Evolutionary conservation across 1,140 invertebrate genomes (phyloP).

Genomic region (Cotesia chilonis): DNA sequence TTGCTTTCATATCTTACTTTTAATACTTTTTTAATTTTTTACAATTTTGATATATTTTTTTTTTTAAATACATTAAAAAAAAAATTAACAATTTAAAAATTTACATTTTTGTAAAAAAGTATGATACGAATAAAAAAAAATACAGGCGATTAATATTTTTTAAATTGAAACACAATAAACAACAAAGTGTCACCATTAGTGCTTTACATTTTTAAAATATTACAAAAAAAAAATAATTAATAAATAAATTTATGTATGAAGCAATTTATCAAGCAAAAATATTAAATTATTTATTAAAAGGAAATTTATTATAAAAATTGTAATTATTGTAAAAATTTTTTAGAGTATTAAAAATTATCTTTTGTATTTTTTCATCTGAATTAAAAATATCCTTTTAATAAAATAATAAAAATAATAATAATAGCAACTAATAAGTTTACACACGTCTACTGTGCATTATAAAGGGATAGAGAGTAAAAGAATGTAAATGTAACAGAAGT

Average conservation of each 20-base stretch:
- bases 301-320: too few relatives aligned
- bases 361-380: neutral
- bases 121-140: constrained; percentile 9
- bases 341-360: too few relatives aligned
- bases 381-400: neutral
- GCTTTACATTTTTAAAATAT: constrained; percentile 4
- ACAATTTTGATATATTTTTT: neutral
- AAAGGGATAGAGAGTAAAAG: constrained; percentile 28
- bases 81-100: neutral
- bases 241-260: constrained; percentile 5
- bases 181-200: constrained; percentile 17
- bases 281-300: neutral
- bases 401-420: too few relatives aligned
- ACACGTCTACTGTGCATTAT: constrained; percentile 27
- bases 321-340: too few relatives aligned
- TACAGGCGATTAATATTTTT: neutral
- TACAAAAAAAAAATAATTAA: constrained; percentile 8
- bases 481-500: constrained; percentile 10
- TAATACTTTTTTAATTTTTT: neutral
- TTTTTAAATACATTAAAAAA: neutral
- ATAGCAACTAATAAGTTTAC: constrained; percentile 17
- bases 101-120: constrained; percentile 3
- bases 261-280: constrained; percentile 21
- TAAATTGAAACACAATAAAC: neutral
- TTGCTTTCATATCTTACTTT: constrained; percentile 26